Evolutionary conservation across 2,888 invertebrate species (phyloP).

Genomic region (Lasius platythorax): DNA sequence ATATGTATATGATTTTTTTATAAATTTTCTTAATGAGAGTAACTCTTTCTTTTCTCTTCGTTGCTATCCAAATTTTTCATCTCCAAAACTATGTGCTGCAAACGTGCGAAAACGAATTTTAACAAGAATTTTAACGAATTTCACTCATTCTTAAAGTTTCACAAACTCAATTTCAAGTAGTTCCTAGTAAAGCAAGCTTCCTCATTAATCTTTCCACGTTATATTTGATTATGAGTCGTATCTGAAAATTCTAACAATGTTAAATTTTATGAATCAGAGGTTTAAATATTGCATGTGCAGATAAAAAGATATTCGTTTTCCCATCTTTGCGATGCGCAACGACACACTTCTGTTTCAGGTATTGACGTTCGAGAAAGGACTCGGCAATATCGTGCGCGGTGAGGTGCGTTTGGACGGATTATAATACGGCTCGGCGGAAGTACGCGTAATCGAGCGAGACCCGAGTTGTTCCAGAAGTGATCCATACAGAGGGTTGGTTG

Average conservation of each 20-base stretch:
- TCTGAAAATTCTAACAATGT: neutral
- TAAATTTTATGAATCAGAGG: neutral
- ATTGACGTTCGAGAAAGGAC: neutral
- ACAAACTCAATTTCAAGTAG: conserved; percentile 1
- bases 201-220: neutral
- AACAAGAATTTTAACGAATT: neutral
- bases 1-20: neutral
- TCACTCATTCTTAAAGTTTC: neutral
- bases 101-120: neutral
- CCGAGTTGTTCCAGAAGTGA: conserved; percentile 51
- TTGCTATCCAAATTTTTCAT: neutral
- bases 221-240: neutral
- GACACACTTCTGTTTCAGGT: neutral
- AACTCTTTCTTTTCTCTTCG: neutral
- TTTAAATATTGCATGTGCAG: neutral
- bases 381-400: neutral
- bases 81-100: neutral
- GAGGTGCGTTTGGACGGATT: conserved; percentile 13
- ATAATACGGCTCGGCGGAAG: conserved; percentile 23
- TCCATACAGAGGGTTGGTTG: conserved; percentile 49
- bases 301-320: neutral
- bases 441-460: conserved; percentile 48
- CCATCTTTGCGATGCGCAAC: neutral
- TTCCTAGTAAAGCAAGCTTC: conserved; percentile 2
- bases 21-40: neutral